Evolutionary conservation across 2,888 invertebrate species (phyloP).

Genomic region (Meganola albula): DNA sequence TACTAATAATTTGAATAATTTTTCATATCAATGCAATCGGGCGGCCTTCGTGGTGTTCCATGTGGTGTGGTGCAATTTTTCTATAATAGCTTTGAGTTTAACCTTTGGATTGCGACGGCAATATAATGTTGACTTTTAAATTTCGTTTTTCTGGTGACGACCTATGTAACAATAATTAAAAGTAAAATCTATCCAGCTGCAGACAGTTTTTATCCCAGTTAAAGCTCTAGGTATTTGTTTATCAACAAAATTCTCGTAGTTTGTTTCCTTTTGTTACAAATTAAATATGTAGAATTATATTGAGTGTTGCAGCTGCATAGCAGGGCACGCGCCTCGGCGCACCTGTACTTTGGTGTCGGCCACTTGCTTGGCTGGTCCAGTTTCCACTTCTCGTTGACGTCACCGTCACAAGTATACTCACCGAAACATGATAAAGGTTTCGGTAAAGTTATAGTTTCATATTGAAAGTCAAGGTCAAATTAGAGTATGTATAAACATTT

Average conservation of each 20-base stretch:
- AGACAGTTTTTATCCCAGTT: too few relatives aligned
- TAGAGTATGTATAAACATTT: not conserved
- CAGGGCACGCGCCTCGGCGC: constrained; percentile 30
- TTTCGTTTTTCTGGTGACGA: too few relatives aligned
- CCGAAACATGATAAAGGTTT: constrained; percentile 25
- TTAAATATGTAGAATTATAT: too few relatives aligned
- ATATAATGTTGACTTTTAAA: too few relatives aligned
- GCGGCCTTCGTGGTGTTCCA: constrained; percentile 30
- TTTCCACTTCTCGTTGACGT: constrained; percentile 30
- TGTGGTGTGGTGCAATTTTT: constrained; percentile 18
- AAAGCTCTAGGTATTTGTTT: too few relatives aligned
- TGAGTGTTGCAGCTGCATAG: constrained; percentile 30
- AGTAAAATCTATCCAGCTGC: too few relatives aligned
- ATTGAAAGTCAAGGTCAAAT: constrained; percentile 32
- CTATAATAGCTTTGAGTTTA: constrained; percentile 7
- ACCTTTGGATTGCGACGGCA: constrained; percentile 4
- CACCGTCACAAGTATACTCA: constrained; percentile 21
- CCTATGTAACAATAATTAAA: too few relatives aligned
- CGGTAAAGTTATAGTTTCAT: constrained; percentile 27
- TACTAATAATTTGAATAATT: constrained; percentile 41
- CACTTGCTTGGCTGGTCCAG: constrained; percentile 35
- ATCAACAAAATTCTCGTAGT: too few relatives aligned
- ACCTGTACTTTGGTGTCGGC: constrained; percentile 38
- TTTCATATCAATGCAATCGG: constrained; percentile 39
- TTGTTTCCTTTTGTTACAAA: too few relatives aligned